Evolutionary conservation across 1,140 invertebrate genomes (phyloP).

Genomic region (Ylistrum balloti): DNA sequence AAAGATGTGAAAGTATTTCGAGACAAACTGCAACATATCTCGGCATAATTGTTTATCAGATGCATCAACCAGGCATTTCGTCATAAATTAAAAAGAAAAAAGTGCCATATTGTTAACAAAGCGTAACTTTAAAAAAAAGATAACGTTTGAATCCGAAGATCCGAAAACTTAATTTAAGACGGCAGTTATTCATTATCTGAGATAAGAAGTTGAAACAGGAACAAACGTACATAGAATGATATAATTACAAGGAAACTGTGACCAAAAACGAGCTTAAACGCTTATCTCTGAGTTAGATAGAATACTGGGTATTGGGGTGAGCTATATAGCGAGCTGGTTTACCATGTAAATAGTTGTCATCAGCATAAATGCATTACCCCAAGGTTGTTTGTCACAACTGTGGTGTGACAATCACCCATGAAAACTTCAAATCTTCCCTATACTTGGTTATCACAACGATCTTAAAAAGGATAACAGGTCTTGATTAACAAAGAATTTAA

Average conservation of each 20-base stretch:
- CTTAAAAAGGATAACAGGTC: constrained; percentile 13
- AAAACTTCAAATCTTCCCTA: neutral
- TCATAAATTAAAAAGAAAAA: too few species aligned
- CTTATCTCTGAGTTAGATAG: neutral
- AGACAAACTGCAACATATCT: too few species aligned
- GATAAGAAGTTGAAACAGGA: constrained; percentile 28
- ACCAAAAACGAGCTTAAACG: neutral
- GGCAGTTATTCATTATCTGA: neutral
- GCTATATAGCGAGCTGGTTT: neutral
- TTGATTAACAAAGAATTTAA: neutral
- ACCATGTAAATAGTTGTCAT: neutral
- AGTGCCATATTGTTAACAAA: too few species aligned
- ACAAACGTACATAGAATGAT: neutral
- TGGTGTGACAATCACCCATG: constrained; percentile 14
- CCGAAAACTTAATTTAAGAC: neutral
- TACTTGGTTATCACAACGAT: neutral
- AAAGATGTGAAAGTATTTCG: too few species aligned
- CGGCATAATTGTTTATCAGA: too few species aligned
- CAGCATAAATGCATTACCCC: neutral
- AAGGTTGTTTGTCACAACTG: neutral
- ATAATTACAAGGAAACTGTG: neutral
- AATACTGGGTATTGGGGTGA: neutral
- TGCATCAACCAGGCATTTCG: too few species aligned
- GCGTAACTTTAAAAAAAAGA: too few species aligned
- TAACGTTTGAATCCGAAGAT: neutral